Evolutionary conservation across 2,797 vertebrate genomes (phyloP).

Genomic region (Coregonus sp.): DNA sequence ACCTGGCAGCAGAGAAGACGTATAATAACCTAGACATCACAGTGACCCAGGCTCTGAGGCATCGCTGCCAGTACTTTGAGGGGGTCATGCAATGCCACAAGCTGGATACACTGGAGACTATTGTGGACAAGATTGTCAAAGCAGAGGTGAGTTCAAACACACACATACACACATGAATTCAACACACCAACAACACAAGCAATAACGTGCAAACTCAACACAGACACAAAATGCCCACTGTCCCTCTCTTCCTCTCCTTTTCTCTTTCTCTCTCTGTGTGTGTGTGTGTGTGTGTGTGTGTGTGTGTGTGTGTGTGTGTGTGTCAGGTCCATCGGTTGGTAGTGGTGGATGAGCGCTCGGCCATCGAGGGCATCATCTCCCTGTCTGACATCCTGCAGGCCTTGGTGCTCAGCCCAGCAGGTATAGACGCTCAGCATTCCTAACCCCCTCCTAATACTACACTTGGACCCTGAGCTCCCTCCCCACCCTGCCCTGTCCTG

Average conservation of each 20-base stretch:
- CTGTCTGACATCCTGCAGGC: constrained; percentile 97
- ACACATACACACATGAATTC: too few relatives aligned
- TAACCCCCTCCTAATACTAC: constrained; percentile 44
- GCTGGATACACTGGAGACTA: constrained; percentile 95
- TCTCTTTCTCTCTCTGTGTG: too few relatives aligned
- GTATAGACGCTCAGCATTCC: constrained; percentile 78
- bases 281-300: too few relatives aligned
- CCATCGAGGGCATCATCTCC: constrained; percentile 95
- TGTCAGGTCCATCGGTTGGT: constrained; percentile 77
- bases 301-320: too few relatives aligned
- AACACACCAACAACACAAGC: too few relatives aligned
- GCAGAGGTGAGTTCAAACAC: constrained; percentile 84
- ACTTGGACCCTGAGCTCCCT: constrained; percentile 44
- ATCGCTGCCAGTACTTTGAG: constrained; percentile 98
- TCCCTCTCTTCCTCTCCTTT: too few relatives aligned
- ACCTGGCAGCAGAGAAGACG: constrained; percentile 97
- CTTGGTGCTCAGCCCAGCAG: constrained; percentile 95
- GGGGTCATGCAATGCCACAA: constrained; percentile 95
- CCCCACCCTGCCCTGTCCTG: constrained; percentile 32
- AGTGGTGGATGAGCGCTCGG: constrained; percentile 80
- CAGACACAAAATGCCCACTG: too few relatives aligned
- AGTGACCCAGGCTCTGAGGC: constrained; percentile 95
- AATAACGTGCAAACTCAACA: too few relatives aligned
- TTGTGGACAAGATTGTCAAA: constrained; percentile 96
- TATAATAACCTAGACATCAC: constrained; percentile 99